phyloP scores from a whole-genome alignment of 2,797 vertebrate species.

The Enteromius afrohamiltoni region DNA sequence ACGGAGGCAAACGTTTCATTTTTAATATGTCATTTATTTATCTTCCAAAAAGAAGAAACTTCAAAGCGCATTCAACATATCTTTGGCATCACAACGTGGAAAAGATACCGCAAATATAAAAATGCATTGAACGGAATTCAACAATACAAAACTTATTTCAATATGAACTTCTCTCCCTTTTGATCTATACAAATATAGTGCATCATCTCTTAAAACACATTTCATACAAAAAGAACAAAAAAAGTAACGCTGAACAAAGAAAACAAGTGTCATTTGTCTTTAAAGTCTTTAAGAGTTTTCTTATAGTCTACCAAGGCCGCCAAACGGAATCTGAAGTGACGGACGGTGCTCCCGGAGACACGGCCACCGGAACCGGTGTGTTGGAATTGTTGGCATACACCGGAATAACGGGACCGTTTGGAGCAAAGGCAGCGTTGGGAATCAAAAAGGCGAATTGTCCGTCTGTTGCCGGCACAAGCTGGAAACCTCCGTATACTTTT shows the following conservation, averaged over 20 bases:
- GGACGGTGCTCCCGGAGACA: slow-evolving; percentile 85
- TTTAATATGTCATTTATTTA: slow-evolving; percentile 82
- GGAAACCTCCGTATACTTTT: slow-evolving; percentile 94
- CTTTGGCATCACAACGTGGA: slow-evolving; percentile 94
- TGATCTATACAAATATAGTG: slow-evolving; percentile 93
- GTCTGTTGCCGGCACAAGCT: slow-evolving; percentile 93
- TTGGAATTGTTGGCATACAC: slow-evolving; percentile 85
- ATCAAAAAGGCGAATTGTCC: slow-evolving; percentile 99
- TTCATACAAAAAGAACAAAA: slow-evolving; percentile 70
- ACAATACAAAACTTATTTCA: slow-evolving; percentile 96
- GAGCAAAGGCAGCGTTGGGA: slow-evolving; percentile 90
- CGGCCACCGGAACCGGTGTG: slow-evolving; percentile 77
- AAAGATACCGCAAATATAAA: slow-evolving; percentile 86
- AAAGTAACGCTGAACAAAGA: slow-evolving; percentile 70
- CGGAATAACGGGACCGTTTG: slow-evolving; percentile 88
- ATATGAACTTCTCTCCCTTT: slow-evolving; percentile 94
- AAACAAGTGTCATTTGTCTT: slow-evolving; percentile 71
- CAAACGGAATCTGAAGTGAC: slow-evolving; percentile 93
- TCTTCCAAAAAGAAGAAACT: slow-evolving; percentile 90
- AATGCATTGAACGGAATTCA: slow-evolving; percentile 90
- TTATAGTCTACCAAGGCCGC: slow-evolving; percentile 90
- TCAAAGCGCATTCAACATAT: slow-evolving; percentile 88
- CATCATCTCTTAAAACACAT: slow-evolving; percentile 82
- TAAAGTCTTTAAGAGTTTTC: slow-evolving; percentile 33
- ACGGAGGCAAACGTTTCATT: slow-evolving; percentile 58